Evolutionary conservation across 2,113 vertebrate species (phyloP).

Genomic region (Pyrgilauda ruficollis): DNA sequence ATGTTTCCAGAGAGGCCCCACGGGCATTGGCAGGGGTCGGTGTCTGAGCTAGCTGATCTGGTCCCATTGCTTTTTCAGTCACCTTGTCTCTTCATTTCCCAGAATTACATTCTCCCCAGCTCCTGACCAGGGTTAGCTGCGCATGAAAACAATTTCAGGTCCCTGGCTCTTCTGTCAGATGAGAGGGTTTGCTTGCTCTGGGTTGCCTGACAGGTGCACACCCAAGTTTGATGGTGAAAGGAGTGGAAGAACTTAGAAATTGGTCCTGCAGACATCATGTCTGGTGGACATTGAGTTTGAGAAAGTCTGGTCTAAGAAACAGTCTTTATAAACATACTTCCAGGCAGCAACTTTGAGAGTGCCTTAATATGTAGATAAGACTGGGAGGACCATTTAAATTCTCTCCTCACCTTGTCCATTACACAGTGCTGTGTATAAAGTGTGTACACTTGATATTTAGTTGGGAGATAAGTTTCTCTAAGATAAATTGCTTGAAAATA

Average conservation of each 20-base stretch:
- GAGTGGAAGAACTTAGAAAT: not conserved
- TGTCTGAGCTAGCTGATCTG: not conserved
- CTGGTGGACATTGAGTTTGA: not conserved
- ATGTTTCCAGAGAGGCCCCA: not conserved
- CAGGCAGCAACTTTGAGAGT: not conserved
- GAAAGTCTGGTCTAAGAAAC: not conserved
- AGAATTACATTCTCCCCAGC: accelerated
- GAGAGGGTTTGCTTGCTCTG: not conserved
- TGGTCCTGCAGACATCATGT: not conserved
- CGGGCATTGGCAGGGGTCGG: accelerated
- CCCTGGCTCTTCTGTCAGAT: not conserved
- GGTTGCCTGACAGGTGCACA: not conserved
- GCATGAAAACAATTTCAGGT: not conserved
- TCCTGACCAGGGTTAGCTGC: not conserved
- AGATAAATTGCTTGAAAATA: not conserved
- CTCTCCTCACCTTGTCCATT: not conserved
- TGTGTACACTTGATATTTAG: not conserved
- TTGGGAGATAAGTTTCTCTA: not conserved
- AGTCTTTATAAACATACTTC: not conserved
- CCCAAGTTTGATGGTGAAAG: not conserved
- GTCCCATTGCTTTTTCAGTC: not conserved
- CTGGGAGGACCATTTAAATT: not conserved
- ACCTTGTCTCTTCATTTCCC: not conserved
- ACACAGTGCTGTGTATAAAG: not conserved
- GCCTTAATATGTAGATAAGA: not conserved